These are phyloP conservation scores for Clarias platycephalus DNA, from an alignment of 2,797 vertebrate species.

Conservation along the genomic window DNA sequence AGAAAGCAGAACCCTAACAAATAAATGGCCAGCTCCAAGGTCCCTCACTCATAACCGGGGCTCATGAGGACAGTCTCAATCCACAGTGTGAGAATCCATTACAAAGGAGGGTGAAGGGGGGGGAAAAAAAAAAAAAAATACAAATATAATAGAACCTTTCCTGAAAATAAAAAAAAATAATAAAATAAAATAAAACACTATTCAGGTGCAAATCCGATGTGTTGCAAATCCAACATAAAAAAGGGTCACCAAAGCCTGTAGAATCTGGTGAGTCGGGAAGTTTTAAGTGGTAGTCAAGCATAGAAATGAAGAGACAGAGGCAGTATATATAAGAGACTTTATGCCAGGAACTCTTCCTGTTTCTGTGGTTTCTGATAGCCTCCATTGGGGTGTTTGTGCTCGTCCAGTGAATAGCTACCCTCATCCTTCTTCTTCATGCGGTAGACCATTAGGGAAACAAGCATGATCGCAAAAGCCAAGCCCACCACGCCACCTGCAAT, in stretches of 20 bases:
- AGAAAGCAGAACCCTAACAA: slow-evolving; percentile 16
- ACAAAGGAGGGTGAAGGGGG: not conserved
- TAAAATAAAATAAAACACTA: not conserved
- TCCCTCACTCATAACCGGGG: slow-evolving; percentile 11
- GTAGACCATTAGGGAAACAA: slow-evolving; percentile 83
- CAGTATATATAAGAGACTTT: slow-evolving; percentile 52
- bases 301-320: not conserved
- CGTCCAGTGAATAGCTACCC: slow-evolving; percentile 84
- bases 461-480: slow-evolving; percentile 76
- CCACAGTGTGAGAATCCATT: slow-evolving; percentile 34
- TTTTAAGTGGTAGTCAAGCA: slow-evolving; percentile 32
- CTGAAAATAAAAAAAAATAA: not conserved
- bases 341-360: slow-evolving; percentile 85
- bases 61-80: slow-evolving; percentile 27
- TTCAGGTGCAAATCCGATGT: not conserved
- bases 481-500: slow-evolving; percentile 82
- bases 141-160: slow-evolving; percentile 25
- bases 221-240: slow-evolving; percentile 25
- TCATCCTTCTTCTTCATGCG: slow-evolving; percentile 89
- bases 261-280: slow-evolving; percentile 1
- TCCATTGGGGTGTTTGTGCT: slow-evolving; percentile 81
- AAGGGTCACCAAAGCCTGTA: slow-evolving; percentile 18
- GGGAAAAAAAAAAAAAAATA: not conserved
- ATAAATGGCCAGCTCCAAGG: not conserved
- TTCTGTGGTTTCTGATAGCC: slow-evolving; percentile 83